These are phyloP conservation scores for Napeogenes sylphis DNA, from an alignment of 2,888 invertebrate genomes.

Conservation along the genomic window DNA sequence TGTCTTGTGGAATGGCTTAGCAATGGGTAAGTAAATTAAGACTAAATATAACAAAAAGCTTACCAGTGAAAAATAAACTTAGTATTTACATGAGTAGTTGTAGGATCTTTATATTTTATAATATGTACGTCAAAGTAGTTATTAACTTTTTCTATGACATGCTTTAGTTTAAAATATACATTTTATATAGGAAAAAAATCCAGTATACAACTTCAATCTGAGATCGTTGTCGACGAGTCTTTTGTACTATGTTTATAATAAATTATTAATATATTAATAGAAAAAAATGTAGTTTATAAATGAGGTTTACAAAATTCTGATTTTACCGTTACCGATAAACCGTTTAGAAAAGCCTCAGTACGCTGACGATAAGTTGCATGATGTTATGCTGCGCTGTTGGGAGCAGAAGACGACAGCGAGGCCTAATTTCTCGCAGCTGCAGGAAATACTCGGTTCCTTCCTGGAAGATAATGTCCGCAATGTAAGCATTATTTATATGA, in stretches of 20 bases:
- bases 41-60: not conserved
- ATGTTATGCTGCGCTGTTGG: slow-evolving; percentile 94
- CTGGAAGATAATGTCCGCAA: slow-evolving; percentile 87
- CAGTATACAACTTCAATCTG: no score
- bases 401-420: slow-evolving; percentile 84
- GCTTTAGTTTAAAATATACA: no score
- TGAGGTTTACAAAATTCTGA: no score
- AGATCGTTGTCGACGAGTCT: no score
- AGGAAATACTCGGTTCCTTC: slow-evolving; percentile 85
- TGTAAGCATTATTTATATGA: slow-evolving; percentile 69
- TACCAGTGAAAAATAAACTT: no score
- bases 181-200: not conserved
- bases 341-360: slow-evolving; percentile 92
- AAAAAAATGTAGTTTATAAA: no score
- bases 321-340: slow-evolving; percentile 66
- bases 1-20: slow-evolving; percentile 75
- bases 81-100: no score
- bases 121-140: no score
- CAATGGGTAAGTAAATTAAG: slow-evolving; percentile 76
- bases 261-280: no score
- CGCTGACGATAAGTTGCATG: slow-evolving; percentile 86
- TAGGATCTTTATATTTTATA: no score
- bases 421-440: slow-evolving; percentile 87
- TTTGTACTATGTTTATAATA: no score
- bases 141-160: no score